These are phyloP conservation scores for Magallana gigas DNA, from an alignment of 1,140 invertebrate genomes.

Conservation along the genomic window DNA sequence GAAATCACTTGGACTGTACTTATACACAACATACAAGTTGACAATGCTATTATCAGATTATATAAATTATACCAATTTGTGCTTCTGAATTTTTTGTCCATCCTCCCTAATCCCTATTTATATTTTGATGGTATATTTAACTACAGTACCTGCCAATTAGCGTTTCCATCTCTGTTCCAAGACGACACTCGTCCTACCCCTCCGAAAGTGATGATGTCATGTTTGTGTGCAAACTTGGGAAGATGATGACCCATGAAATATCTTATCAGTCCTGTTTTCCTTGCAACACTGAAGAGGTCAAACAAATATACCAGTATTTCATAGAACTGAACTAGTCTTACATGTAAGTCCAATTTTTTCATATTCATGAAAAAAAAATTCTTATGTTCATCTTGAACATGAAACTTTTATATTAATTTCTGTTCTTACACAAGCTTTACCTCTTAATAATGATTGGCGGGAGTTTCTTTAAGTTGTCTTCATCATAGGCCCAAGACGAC, in stretches of 20 bases:
- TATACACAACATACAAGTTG: no score
- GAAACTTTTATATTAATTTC: no score
- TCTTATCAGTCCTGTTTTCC: slow-evolving; percentile 70
- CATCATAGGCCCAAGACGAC: slow-evolving; percentile 72
- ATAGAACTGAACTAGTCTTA: background rate
- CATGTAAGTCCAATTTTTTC: background rate
- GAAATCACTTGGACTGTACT: no score
- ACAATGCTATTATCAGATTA: no score
- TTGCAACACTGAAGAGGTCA: slow-evolving; percentile 68
- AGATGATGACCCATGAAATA: slow-evolving; percentile 73
- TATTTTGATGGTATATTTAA: no score
- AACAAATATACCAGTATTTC: background rate
- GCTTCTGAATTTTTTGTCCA: no score
- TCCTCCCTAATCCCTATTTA: no score
- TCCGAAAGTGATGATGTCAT: slow-evolving; percentile 71
- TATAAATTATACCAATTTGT: no score
- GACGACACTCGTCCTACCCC: slow-evolving; percentile 72
- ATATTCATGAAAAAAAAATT: no score
- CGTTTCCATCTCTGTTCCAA: slow-evolving; percentile 69
- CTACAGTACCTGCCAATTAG: slow-evolving; percentile 74
- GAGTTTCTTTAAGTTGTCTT: slow-evolving; percentile 71
- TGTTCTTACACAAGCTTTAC: slow-evolving; percentile 42
- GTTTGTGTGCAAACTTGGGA: slow-evolving; percentile 59
- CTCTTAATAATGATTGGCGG: slow-evolving; percentile 71
- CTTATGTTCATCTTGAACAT: no score